phyloP scores from a whole-genome alignment of 2,797 vertebrate genomes.

The Gouania willdenowi region DNA sequence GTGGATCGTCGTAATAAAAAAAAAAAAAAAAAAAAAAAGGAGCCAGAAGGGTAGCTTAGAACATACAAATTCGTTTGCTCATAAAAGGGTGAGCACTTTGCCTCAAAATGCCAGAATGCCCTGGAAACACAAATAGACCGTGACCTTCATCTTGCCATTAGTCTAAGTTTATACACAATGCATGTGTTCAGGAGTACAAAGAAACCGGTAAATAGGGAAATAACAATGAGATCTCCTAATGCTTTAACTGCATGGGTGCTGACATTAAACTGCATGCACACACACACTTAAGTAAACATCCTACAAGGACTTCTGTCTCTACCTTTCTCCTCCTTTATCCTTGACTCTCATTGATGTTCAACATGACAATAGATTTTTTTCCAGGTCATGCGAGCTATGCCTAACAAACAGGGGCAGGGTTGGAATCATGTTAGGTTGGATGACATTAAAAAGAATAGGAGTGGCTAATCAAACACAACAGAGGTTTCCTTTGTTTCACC shows the following conservation, averaged over 20 bases:
- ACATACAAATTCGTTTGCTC: not conserved
- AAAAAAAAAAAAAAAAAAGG: conserved; percentile 36
- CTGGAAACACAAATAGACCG: conserved; percentile 3
- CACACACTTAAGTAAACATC: conserved; percentile 11
- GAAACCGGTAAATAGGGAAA: conserved; percentile 21
- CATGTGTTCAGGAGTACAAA: conserved; percentile 19
- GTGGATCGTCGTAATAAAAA: conserved; percentile 44
- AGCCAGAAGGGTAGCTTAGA: conserved; percentile 15
- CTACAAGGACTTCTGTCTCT: conserved; percentile 6
- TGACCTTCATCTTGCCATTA: conserved; percentile 8
- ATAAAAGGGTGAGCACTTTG: conserved; percentile 2
- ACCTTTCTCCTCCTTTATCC: not conserved
- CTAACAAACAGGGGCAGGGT: conserved; percentile 17
- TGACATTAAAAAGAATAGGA: conserved; percentile 6
- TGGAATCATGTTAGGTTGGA: conserved; percentile 4
- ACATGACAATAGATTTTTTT: conserved; percentile 17
- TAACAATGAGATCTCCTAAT: conserved; percentile 17
- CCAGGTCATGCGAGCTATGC: conserved; percentile 1
- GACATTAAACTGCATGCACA: conserved; percentile 41
- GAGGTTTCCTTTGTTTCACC: not conserved
- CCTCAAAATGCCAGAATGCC: conserved; percentile 1
- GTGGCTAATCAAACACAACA: conserved; percentile 6
- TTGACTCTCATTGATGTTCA: conserved; percentile 5
- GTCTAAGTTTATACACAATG: conserved; percentile 24
- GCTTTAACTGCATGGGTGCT: conserved; percentile 18